Base-by-base conservation (phyloP, 92 coral and sea anemone species). In the Phymanthus crucifer region DNA sequence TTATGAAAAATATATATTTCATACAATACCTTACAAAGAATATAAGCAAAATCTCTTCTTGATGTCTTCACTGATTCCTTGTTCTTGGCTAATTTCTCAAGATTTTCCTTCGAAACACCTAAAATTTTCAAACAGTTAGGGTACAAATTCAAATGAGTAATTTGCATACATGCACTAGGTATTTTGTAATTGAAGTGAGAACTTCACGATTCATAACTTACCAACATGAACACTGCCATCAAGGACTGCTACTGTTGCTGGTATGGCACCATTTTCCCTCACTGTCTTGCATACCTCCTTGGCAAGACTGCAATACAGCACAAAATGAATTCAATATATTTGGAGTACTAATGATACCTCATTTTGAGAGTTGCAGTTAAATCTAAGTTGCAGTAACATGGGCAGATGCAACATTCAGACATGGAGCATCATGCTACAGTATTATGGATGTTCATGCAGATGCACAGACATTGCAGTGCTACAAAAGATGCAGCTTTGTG, bases 21-120 rank as follows among this genome's bases (percentile, higher is more conserved):
- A n/a, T n/a, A n/a, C n/a, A n/a, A n/a, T 58, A 92, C 98, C 97
- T 93, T 90, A 70, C 99, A 93, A 21, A 95, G 91, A 16, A 95
- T 90, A 52, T 86, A 90, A 4, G 99, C 88, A 38, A 95, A 52
- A 74, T 95, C 99, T 81, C 98, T 84, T 72, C 98, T 84, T 10
- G 99, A 95, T 57, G 99, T 95, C 84, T 95, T 95, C 13, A 95
- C 76, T 68, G 94, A 94, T 3, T 88, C 88, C 32, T 78, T 86
- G 8, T 86, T 94, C 32, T 83, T 71, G 36, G 97, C 82, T 18
- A 95, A 84, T 13, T 73, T 71, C 72, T 95, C 97, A 19, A 93
- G 77, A 71, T 93, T 86, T 26, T 88, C 84, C 24, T 84, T 82
- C 6, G 90, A 85, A 83, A 95, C 78, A 45, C 99, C 98, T 95